phyloP scores from a whole-genome alignment of 2,113 vertebrate genomes.

The Vicugna pacos region DNA sequence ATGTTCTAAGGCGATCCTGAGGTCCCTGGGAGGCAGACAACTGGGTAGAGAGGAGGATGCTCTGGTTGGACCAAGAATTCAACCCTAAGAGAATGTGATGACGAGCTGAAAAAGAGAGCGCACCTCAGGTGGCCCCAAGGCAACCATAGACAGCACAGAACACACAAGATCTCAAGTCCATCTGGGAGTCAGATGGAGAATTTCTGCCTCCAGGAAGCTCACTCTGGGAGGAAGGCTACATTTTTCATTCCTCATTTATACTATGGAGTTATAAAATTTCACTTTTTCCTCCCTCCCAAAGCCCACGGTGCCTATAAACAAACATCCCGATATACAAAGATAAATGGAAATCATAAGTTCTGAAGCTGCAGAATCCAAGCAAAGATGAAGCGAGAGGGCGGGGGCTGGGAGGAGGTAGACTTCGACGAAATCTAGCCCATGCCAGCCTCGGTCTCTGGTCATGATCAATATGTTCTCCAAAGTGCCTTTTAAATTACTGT shows the following conservation, averaged over 20 bases:
- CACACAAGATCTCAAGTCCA: not conserved
- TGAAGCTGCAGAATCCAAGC: slow-evolving; percentile 44
- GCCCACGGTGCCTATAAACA: slow-evolving; percentile 5
- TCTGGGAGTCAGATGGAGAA: not conserved
- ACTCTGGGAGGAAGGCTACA: not conserved
- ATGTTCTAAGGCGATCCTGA: not conserved
- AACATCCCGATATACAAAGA: slow-evolving; percentile 49
- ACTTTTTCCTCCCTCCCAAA: not conserved
- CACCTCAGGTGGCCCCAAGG: not conserved
- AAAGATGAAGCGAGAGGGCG: not conserved
- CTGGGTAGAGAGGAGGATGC: not conserved
- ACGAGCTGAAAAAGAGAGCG: too few relatives aligned
- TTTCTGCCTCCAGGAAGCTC: not conserved
- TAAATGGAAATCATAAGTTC: slow-evolving; percentile 64
- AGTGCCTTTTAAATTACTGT: slow-evolving; percentile 85
- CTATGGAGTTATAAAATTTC: slow-evolving; percentile 53
- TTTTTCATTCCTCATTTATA: slow-evolving; percentile 58
- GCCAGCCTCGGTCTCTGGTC: slow-evolving; percentile 69
- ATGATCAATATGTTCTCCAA: slow-evolving; percentile 82
- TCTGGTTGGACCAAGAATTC: not conserved
- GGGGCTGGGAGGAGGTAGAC: not conserved
- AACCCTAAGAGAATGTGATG: fast-evolving
- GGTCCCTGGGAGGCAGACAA: not conserved
- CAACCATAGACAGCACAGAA: fast-evolving
- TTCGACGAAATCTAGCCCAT: slow-evolving; percentile 24